phyloP scores from a whole-genome alignment of 2,888 invertebrate species.

The Drosophila setosimentum region DNA sequence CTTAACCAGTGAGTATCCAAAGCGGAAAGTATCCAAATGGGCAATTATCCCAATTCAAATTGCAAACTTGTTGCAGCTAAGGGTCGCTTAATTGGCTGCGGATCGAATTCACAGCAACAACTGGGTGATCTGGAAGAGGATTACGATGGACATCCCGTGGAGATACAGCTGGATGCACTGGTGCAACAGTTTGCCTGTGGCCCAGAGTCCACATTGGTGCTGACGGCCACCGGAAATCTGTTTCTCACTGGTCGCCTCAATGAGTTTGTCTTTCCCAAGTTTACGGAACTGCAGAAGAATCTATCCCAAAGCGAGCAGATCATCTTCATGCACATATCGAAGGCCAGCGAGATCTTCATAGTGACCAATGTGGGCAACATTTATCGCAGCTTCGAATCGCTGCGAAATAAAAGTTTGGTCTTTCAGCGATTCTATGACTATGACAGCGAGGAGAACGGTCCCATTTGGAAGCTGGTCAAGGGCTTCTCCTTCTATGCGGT shows the following conservation, averaged over 20 bases:
- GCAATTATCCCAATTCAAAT: neutral
- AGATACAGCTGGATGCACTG: slow-evolving; percentile 79
- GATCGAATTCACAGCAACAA: slow-evolving; percentile 81
- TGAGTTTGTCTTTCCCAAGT: slow-evolving; percentile 83
- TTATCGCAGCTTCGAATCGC: slow-evolving; percentile 83
- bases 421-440: slow-evolving; percentile 85
- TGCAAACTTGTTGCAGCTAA: slow-evolving; percentile 59
- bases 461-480: slow-evolving; percentile 83
- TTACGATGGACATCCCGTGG: slow-evolving; percentile 78
- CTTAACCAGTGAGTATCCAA: slow-evolving; percentile 82
- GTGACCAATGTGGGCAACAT: slow-evolving; percentile 84
- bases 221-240: slow-evolving; percentile 82
- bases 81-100: slow-evolving; percentile 84
- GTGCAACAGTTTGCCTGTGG: slow-evolving; percentile 83
- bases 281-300: slow-evolving; percentile 83
- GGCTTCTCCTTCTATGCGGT: slow-evolving; percentile 84
- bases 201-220: slow-evolving; percentile 83
- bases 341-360: slow-evolving; percentile 84
- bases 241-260: slow-evolving; percentile 83
- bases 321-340: slow-evolving; percentile 83
- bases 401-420: slow-evolving; percentile 82
- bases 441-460: slow-evolving; percentile 84
- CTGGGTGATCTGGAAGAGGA: slow-evolving; percentile 75
- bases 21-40: too few species aligned
- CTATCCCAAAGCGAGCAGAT: slow-evolving; percentile 82